Evolutionary conservation across 2,113 vertebrate species (phyloP).

Genomic region (Helogale parvula): DNA sequence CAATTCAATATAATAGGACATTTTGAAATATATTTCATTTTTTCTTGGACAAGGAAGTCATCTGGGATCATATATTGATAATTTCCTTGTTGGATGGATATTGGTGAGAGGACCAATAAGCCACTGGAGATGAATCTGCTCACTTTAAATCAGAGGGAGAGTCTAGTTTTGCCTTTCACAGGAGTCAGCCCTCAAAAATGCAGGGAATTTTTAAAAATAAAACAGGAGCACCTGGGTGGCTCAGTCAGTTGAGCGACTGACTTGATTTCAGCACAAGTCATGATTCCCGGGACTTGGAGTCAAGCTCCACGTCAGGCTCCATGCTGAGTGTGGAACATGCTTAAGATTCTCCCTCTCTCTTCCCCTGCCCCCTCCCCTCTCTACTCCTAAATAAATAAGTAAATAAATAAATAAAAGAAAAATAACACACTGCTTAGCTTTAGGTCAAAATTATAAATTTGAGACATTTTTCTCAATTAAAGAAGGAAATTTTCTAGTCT

Average conservation of each 20-base stretch:
- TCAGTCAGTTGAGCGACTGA: too few relatives aligned
- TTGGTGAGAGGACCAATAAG: neutral
- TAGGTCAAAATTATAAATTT: neutral
- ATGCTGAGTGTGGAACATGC: too few relatives aligned
- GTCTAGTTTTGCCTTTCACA: neutral
- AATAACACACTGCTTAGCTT: neutral
- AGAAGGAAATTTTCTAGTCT: neutral
- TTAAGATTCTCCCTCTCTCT: too few relatives aligned
- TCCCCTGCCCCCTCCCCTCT: too few relatives aligned
- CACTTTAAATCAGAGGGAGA: neutral
- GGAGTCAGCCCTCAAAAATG: neutral
- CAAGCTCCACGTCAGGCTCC: too few relatives aligned
- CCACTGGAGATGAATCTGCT: neutral
- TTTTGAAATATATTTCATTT: neutral
- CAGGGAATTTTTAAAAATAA: neutral
- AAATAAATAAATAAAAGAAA: neutral
- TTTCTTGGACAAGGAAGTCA: neutral
- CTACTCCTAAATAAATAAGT: too few relatives aligned
- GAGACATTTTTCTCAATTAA: neutral
- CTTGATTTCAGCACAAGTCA: too few relatives aligned
- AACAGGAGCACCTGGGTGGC: too few relatives aligned
- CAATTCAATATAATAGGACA: neutral
- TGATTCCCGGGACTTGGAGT: too few relatives aligned
- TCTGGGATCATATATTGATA: neutral
- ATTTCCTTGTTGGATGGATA: neutral